Base-by-base conservation (phyloP, 2,113 vertebrate species). In the Syrmaticus mikado region DNA sequence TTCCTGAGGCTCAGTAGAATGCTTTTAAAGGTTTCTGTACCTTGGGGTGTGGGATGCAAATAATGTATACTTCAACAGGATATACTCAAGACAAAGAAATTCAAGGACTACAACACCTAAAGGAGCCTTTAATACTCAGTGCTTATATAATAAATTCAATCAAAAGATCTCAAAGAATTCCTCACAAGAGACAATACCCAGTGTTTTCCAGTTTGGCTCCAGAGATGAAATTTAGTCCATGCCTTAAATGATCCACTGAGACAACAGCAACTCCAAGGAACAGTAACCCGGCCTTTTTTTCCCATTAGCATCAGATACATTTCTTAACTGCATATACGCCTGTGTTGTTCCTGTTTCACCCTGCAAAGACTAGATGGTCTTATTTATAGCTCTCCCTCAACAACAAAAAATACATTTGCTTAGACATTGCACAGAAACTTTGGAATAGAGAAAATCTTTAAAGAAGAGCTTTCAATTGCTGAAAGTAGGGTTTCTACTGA, bases 21-120 rank as follows among this genome's bases (percentile, higher is more conserved):
- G 61, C 88, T 82, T 80, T 84, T 89, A 94, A 94, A 86, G n/a
- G 75, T 73, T 93, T 70, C 32, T 60, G 28, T 76, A 76, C 40
- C 55, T 67, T 76, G 27, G 25, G 52, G 52, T 80, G 8, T 62
- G 53, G 52, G 64, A 79, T 61, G 84, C 45, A 64, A 81, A 65
- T 48, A 91, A 53, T 6, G 22, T 70, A 70, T 75, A 68, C 46
- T 89, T 91, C 57, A 94, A 57, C 11, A 74, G 57, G 46, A 87
- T 86, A 90, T 45, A 88, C 70, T 87, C 82, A 50, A 11, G n/a
- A 66, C 70, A 93, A 91, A 83, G 57, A 90, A 92, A 92, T 68
- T 48, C 89, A 88, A 7, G 3, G 57, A 68, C 45, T 65, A 43
- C 43, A 73, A 72, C 71, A 40, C 87, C 73, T 66, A 87, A 61